phyloP scores from a whole-genome alignment of 2,113 vertebrate species.

The Megalops atlanticus region DNA sequence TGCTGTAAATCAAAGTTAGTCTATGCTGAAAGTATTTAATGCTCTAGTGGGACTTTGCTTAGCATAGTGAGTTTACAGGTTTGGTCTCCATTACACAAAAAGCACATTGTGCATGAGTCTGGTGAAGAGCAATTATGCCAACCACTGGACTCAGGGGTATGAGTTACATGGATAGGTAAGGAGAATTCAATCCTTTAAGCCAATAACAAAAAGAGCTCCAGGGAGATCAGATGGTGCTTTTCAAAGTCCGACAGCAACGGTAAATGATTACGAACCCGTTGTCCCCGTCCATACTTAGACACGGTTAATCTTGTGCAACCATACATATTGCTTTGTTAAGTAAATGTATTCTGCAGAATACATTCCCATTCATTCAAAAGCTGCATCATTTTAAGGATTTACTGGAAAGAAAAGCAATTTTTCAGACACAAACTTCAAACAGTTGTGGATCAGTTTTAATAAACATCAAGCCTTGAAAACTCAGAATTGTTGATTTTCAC shows the following conservation, averaged over 20 bases:
- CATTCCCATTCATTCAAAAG: no score
- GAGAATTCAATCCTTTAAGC: conserved; percentile 25
- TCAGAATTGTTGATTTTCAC: no score
- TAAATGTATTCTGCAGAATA: no score
- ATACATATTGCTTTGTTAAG: no score
- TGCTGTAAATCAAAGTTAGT: conserved; percentile 16
- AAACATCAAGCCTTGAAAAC: neutral
- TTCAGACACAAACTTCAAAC: neutral
- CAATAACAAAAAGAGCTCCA: conserved; percentile 7
- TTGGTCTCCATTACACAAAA: conserved; percentile 13
- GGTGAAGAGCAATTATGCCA: conserved; percentile 26
- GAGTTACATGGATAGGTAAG: conserved; percentile 27
- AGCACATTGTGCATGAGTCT: conserved; percentile 25
- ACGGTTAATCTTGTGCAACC: neutral
- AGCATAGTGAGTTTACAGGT: neutral
- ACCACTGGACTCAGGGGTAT: conserved; percentile 21
- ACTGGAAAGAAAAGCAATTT: no score
- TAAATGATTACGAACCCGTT: conserved; percentile 7
- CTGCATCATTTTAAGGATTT: no score
- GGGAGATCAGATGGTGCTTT: conserved; percentile 1
- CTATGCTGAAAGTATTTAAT: conserved; percentile 17
- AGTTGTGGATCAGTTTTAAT: neutral
- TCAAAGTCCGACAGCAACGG: neutral
- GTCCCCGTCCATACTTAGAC: neutral
- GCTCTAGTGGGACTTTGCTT: conserved; percentile 18